Conservation (phyloP, 2,113 vertebrate genomes). For the Boulengeromyrus knoepffleri region DNA sequence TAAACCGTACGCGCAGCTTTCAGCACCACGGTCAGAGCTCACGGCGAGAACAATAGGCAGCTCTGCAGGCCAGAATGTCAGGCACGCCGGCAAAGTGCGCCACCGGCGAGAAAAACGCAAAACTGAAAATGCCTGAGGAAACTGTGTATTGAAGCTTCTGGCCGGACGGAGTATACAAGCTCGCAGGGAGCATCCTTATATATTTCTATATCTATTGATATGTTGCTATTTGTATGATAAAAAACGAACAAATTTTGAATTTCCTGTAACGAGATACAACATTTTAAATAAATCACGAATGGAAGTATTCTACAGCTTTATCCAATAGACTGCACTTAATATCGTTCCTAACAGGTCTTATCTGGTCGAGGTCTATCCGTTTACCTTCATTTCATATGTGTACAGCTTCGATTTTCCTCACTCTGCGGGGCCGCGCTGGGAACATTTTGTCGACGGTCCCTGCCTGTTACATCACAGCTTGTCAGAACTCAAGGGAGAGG, state of each 20-base stretch:
- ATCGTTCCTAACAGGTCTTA: neutral
- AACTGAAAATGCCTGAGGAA: neutral
- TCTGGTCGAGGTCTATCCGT: neutral
- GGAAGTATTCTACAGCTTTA: neutral
- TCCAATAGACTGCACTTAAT: neutral
- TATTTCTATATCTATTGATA: neutral
- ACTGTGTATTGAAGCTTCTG: neutral
- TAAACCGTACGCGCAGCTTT: slow-evolving; percentile 35
- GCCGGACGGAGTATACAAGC: neutral
- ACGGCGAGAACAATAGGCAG: slow-evolving; percentile 61
- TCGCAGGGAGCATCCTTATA: neutral
- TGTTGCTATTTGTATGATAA: neutral
- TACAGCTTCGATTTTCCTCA: neutral
- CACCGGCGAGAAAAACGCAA: neutral
- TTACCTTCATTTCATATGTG: neutral
- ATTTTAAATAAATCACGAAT: neutral
- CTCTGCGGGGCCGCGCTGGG: neutral
- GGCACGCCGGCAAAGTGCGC: slow-evolving; percentile 36
- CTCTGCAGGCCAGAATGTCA: slow-evolving; percentile 36
- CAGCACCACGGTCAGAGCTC: slow-evolving; percentile 70
- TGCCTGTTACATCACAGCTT: slow-evolving; percentile 50
- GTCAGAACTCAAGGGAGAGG: slow-evolving; percentile 31
- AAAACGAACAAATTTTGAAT: neutral
- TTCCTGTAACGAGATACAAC: neutral
- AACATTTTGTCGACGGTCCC: slow-evolving; percentile 37